These are phyloP conservation scores for Sinella curviseta DNA, from an alignment of 1,140 invertebrate species.

Conservation along the genomic window DNA sequence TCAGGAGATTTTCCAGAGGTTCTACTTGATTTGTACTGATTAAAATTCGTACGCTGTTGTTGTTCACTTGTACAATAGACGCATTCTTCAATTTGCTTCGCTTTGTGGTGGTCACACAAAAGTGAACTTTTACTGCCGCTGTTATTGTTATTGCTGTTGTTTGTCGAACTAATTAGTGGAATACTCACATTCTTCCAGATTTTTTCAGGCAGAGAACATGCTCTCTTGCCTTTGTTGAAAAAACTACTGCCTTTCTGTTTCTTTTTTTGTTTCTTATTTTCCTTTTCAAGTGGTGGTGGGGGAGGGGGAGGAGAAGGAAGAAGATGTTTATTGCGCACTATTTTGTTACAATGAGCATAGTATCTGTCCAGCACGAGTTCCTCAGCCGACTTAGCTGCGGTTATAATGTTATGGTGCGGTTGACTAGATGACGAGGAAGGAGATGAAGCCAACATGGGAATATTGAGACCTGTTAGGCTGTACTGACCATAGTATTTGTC, in stretches of 20 bases:
- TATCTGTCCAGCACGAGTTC: constrained; percentile 12
- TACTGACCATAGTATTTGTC: constrained; percentile 15
- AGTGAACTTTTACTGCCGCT: neutral
- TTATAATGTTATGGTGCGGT: neutral
- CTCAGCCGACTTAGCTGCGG: neutral
- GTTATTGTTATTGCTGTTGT: neutral
- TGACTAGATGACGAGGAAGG: neutral
- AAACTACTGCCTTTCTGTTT: neutral
- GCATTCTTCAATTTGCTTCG: constrained; percentile 11
- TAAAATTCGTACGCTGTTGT: neutral
- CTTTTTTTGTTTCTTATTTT: neutral
- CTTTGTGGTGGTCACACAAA: constrained; percentile 1
- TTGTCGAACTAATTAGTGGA: neutral
- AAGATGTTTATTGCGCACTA: neutral
- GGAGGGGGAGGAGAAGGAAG: neutral
- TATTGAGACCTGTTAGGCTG: constrained; percentile 1
- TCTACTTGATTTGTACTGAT: neutral
- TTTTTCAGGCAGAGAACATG: constrained; percentile 43
- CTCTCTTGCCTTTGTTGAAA: constrained; percentile 11
- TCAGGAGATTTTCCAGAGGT: neutral
- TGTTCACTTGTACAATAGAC: neutral
- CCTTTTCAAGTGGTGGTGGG: neutral
- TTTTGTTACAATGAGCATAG: constrained; percentile 5
- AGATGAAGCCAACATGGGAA: neutral
- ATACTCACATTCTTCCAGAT: constrained; percentile 35